Conservation (phyloP, 2,888 invertebrate species). For the Nomada ruficornis region DNA sequence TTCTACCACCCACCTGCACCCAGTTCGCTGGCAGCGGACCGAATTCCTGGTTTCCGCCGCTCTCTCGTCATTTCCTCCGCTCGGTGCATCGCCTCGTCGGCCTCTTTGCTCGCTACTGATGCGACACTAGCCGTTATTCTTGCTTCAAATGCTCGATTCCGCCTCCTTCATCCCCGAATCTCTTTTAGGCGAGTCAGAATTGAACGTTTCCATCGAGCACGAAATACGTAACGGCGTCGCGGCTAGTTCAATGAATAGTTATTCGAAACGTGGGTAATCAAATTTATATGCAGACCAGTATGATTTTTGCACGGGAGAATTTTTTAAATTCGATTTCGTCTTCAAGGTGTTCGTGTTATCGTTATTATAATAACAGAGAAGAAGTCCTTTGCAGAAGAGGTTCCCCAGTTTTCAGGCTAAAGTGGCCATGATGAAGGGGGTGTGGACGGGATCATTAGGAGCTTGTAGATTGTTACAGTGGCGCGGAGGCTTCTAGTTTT, state of each 20-base stretch:
- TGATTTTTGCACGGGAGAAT: too few species aligned
- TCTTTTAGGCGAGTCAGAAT: neutral
- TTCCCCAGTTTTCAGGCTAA: neutral
- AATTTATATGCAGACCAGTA: too few species aligned
- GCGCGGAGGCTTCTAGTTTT: neutral
- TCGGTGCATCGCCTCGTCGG: conserved; percentile 37
- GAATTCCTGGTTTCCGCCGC: conserved; percentile 73
- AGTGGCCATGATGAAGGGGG: neutral
- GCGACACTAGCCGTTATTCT: conserved; percentile 36
- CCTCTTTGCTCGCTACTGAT: conserved; percentile 6
- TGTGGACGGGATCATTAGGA: conserved; percentile 18
- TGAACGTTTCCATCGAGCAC: neutral
- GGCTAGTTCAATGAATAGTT: too few species aligned
- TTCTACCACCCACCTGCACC: conserved; percentile 63
- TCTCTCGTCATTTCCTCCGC: conserved; percentile 56
- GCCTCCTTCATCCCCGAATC: neutral
- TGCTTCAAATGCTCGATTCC: conserved; percentile 13
- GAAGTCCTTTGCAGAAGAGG: neutral
- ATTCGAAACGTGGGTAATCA: too few species aligned
- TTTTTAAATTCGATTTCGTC: too few species aligned
- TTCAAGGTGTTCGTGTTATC: too few species aligned
- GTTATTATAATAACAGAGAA: too few species aligned
- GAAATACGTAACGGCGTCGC: neutral
- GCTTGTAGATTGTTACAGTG: conserved; percentile 7
- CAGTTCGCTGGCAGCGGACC: conserved; percentile 64